phyloP scores from a whole-genome alignment of 2,888 invertebrate genomes.

The Meloe dianella region DNA sequence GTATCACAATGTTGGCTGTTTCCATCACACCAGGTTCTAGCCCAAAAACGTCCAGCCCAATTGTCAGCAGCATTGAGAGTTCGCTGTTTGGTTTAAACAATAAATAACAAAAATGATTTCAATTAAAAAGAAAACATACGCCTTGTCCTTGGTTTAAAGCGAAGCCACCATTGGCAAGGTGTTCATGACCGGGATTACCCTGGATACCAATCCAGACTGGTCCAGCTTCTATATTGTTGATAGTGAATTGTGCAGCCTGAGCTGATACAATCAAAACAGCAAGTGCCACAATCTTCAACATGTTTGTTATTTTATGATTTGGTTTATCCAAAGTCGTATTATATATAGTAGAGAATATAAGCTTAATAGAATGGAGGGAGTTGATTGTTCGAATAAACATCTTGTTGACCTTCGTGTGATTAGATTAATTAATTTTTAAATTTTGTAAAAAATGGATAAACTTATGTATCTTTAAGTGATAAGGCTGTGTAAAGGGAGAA shows the following conservation, averaged over 20 bases:
- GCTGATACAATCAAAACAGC: conserved; percentile 23
- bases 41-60: conserved; percentile 56
- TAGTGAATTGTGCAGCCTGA: conserved; percentile 36
- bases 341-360: neutral
- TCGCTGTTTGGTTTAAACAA: conserved; percentile 25
- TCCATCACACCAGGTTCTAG: conserved; percentile 54
- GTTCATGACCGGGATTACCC: conserved; percentile 45
- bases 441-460: too few relatives aligned
- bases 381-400: neutral
- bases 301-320: conserved; percentile 8
- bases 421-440: too few relatives aligned
- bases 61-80: conserved; percentile 38
- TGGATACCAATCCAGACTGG: conserved; percentile 49
- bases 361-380: neutral
- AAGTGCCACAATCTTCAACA: conserved; percentile 22
- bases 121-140: conserved; percentile 35
- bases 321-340: neutral
- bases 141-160: conserved; percentile 38
- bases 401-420: too few relatives aligned
- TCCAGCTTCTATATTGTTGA: conserved; percentile 39
- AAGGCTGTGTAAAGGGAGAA: too few relatives aligned
- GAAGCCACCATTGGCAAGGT: conserved; percentile 45
- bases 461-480: too few relatives aligned
- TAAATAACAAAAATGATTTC: neutral
- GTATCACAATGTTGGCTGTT: conserved; percentile 54